Conservation (phyloP, 2,797 vertebrate genomes). For the Gymnothorax reevesii region DNA sequence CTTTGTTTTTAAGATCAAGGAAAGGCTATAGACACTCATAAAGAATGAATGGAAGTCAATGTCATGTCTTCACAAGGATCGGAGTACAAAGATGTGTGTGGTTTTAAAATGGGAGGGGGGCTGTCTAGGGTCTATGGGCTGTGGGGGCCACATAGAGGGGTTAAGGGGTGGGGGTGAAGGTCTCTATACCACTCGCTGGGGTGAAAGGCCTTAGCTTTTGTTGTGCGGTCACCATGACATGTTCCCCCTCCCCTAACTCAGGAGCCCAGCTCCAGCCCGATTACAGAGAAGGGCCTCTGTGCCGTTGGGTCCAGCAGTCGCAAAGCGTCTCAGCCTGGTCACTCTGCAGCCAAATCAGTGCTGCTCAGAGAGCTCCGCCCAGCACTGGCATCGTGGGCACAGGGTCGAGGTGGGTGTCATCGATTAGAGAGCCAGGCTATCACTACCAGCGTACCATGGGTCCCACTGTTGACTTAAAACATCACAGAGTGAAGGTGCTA, state of each 20-base stretch:
- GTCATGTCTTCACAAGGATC: too few species aligned
- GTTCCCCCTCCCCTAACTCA: neutral
- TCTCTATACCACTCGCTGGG: neutral
- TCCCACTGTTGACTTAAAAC: neutral
- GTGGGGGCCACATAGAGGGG: neutral
- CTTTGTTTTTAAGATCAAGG: too few species aligned
- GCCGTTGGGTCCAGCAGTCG: neutral
- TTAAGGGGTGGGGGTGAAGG: neutral
- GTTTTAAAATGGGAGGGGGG: too few species aligned
- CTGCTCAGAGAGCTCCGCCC: slow-evolving; percentile 32
- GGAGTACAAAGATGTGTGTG: too few species aligned
- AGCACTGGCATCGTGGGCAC: neutral
- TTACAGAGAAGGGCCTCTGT: neutral
- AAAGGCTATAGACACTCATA: too few species aligned
- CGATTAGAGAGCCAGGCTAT: neutral
- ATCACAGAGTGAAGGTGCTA: neutral
- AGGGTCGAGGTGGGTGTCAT: neutral
- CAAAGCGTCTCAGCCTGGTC: neutral
- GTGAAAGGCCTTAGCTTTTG: neutral
- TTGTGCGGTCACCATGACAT: neutral
- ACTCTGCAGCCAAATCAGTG: neutral
- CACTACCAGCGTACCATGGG: neutral
- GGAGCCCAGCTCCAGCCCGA: neutral
- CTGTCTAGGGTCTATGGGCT: neutral
- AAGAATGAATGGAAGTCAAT: too few species aligned